Evolutionary conservation across 1,140 invertebrate genomes (phyloP).

Genomic region (Diorhabda elongata): DNA sequence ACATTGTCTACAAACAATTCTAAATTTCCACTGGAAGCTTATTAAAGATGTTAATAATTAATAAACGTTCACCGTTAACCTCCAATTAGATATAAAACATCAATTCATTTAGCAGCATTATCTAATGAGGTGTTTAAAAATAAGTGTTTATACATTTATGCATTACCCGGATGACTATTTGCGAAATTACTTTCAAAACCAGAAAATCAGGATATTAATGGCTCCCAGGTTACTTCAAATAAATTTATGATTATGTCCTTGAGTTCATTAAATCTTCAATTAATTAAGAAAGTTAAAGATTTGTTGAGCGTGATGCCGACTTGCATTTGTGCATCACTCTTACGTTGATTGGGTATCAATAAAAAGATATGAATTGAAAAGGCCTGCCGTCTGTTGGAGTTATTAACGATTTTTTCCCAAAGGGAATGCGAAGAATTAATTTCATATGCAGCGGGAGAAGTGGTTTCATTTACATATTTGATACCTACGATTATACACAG

Average conservation of each 20-base stretch:
- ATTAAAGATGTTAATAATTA: too few species aligned
- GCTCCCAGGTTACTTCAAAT: not conserved
- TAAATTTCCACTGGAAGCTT: too few species aligned
- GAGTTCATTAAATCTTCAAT: conserved; percentile 28
- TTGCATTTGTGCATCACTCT: conserved; percentile 8
- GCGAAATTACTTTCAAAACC: not conserved
- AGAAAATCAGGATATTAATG: not conserved
- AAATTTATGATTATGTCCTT: not conserved
- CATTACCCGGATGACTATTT: too few species aligned
- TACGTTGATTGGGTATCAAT: conserved; percentile 9
- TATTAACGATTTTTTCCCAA: conserved; percentile 11
- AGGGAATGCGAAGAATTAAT: conserved; percentile 6
- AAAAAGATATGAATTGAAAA: conserved; percentile 11
- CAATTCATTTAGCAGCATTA: too few species aligned
- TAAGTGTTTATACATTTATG: too few species aligned
- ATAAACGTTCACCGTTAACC: too few species aligned
- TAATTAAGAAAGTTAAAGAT: conserved; percentile 21
- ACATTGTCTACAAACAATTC: too few species aligned
- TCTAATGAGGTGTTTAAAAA: too few species aligned
- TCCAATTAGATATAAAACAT: too few species aligned
- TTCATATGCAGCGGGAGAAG: conserved; percentile 3
- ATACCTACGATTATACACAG: not conserved
- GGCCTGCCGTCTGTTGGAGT: not conserved
- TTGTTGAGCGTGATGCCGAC: conserved; percentile 8
- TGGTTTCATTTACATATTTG: conserved; percentile 14